Percentiles rank a stretch among this genome's conserved stretches.
Evolutionary conservation across 2,888 invertebrate genomes (phyloP).

Genomic region (Serrognathus titanus): DNA sequence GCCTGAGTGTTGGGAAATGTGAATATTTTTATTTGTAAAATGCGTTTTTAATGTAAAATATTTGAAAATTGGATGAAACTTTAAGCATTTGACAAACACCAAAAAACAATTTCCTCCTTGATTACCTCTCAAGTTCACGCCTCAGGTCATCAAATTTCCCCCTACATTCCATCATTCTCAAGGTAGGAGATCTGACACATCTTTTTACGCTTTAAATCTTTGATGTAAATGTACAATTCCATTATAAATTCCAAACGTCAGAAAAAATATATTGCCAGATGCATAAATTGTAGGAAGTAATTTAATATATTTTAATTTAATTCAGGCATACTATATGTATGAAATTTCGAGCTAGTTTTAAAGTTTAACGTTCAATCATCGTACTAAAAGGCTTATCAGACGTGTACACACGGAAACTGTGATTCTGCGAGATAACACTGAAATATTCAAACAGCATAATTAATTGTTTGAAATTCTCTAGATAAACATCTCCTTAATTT

Average conservation of each 20-base stretch:
- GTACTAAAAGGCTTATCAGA: conserved; percentile 8
- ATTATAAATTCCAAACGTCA: background rate
- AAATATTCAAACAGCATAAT: conserved; percentile 2
- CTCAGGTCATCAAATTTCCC: conserved; percentile 14
- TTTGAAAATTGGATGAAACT: background rate
- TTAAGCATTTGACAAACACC: conserved; percentile 7
- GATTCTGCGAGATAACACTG: conserved; percentile 14
- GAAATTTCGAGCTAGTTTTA: background rate
- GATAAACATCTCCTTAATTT: conserved; percentile 3
- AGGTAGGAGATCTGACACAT: conserved; percentile 19
- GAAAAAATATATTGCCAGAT: too few species aligned
- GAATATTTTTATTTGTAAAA: too few species aligned
- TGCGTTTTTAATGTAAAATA: too few species aligned
- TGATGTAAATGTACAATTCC: background rate
- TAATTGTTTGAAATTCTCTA: conserved; percentile 1
- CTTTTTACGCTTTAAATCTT: background rate
- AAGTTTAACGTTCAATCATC: conserved; percentile 13
- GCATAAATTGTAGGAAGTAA: too few species aligned
- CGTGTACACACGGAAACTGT: conserved; percentile 16
- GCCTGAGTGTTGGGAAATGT: too few species aligned
- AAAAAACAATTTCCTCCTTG: conserved; percentile 13
- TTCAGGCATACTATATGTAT: too few species aligned
- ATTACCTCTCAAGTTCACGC: conserved; percentile 16
- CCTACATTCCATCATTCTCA: conserved; percentile 21
- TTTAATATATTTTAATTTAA: too few species aligned